Evolutionary conservation across 1,140 invertebrate species (phyloP).

Genomic region (Cherax destructor): DNA sequence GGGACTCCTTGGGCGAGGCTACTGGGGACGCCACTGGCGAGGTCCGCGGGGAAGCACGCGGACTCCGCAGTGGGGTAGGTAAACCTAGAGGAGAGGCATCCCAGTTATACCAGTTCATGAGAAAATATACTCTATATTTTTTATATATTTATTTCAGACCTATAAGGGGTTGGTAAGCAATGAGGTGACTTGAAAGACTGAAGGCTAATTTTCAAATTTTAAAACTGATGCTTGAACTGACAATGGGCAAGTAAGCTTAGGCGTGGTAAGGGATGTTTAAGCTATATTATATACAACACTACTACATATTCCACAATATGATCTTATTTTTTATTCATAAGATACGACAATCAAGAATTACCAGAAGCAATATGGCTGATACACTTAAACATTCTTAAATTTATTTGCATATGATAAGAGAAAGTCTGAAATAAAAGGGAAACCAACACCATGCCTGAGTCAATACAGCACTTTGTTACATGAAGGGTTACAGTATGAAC

Average conservation of each 20-base stretch:
- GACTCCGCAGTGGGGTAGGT: constrained; percentile 60
- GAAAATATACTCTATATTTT: neutral
- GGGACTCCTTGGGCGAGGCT: constrained; percentile 61
- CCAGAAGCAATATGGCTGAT: neutral
- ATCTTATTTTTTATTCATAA: neutral
- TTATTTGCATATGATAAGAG: constrained; percentile 45
- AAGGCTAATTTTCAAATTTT: neutral
- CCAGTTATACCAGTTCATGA: constrained; percentile 30
- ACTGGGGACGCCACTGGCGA: constrained; percentile 35
- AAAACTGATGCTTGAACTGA: constrained; percentile 42
- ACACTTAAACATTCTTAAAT: constrained; percentile 21
- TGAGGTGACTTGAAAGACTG: neutral
- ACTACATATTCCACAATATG: neutral
- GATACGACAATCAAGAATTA: constrained; percentile 3
- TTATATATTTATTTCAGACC: neutral
- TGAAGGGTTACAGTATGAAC: neutral
- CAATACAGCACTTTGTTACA: constrained; percentile 45
- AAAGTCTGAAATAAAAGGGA: constrained; percentile 15
- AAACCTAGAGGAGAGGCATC: constrained; percentile 32
- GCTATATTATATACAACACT: neutral
- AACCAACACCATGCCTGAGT: constrained; percentile 58
- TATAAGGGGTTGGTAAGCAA: neutral
- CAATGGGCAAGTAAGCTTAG: constrained; percentile 15
- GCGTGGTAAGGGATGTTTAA: constrained; percentile 7
- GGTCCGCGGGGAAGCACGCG: constrained; percentile 33